Evolutionary conservation across 1,140 invertebrate genomes (phyloP), one percentile per base, ranked within the genome.

Genomic region (Apis dorsata): DNA sequence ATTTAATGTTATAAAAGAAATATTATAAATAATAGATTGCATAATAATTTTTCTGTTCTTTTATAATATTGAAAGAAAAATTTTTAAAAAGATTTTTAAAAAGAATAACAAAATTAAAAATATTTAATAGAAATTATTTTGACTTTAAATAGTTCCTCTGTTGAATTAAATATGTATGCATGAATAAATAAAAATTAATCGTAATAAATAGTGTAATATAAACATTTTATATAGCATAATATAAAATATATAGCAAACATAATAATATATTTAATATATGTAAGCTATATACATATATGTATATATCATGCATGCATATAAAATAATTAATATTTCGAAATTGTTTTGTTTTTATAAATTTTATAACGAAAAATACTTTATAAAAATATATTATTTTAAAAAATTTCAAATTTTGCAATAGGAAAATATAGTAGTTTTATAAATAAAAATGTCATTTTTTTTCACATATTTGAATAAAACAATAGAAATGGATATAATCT

Each of bases 101-200:
- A 59, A 60, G 19, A 21, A 60, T 60, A 21, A 60, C 21, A 60
- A 21, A 21, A 21, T 60, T 60, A 60, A 62, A 63, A 17, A 17
- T n/a, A 53, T 70, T 28, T 57, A 53, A 34, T 21, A 21, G 19
- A 53, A 63, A 44, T 57, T 60, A 1, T 73, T n/a, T n/a, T 73
- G 59, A 63, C 76, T 65, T 49, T 21, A 69, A 17, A 53, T 57
- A 65, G 68, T n/a, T 81, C 70, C 53, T 70, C 49, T 59, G 44
- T 66, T 77, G 53, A 78, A 78, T 79, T 79, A 24, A 60, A 65
- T 86, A 44, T 70, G 71, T 79, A 34, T 73, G 59, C 62, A 79
- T 78, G 34, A 57, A 53, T 57, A 62, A 59, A 53, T 72, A 53
- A 59, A 68, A 62, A 49, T 62, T 7, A 62, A 17, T 59, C 15